Base-by-base conservation (phyloP, 2,797 vertebrate species). In the Neomorphus geoffroyi region DNA sequence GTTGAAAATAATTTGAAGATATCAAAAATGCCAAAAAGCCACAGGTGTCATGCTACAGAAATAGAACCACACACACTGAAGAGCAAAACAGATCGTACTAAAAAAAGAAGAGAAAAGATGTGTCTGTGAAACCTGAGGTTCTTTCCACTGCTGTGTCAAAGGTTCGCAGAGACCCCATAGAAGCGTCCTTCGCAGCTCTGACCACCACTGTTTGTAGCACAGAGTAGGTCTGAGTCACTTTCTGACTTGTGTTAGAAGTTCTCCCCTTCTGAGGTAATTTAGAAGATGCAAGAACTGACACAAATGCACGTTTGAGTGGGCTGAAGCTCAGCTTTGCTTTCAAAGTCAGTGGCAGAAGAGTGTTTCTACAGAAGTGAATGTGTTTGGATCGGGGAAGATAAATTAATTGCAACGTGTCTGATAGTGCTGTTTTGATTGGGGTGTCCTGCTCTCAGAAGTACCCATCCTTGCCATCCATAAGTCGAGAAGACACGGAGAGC, bases 341-440 rank as follows among this genome's bases (percentile, higher is more conserved):
- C 85, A 39, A 89, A 90, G 84, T 62, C 3, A 1, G 30, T 78
- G 57, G 30, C 74, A 87, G 69, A 91, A n/a, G 41, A 86, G 46
- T 60, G 62, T 90, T 94, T 93, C 51, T 79, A 43, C 37, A 72
- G 74, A 84, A 92, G 14, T 60, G 60, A 73, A 46, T 18, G 39
- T 79, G 78, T 90, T 94, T 95, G 96, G 91, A 92, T 90, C 77
- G 73, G 58, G 54, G 32, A 79, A 86, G 80, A 91, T 80, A 92
- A 74, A 96, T 80, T 85, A 86, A 78, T 92, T 87, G 80, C 39
- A 81, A 66, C 0, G 0, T 94, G 62, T 90, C 69, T 93, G 72
- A 60, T 61, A 92, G 17, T 65, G 43, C 30, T 74, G 3, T 50
- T 93, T 79, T 61, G 65, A 30, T 46, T 81, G n/a, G 69, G 33